Percentiles rank a stretch among this genome's conserved stretches.
phyloP scores from a whole-genome alignment of 2,113 vertebrate species.

The Eubucco bourcierii region DNA sequence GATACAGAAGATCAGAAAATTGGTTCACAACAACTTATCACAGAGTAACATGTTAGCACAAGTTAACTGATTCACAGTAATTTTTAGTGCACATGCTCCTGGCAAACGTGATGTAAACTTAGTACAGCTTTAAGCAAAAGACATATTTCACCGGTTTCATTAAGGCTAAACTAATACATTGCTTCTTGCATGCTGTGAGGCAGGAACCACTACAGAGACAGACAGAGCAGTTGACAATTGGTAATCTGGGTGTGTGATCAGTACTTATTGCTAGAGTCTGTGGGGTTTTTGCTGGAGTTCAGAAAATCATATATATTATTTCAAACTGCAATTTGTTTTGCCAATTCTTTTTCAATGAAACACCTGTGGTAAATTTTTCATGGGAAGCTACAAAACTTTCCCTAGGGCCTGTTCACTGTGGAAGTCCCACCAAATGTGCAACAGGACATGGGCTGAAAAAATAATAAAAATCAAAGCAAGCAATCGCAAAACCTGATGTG shows the following conservation, averaged over 20 bases:
- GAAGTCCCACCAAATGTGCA: background rate
- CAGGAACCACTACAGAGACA: background rate
- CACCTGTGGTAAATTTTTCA: background rate
- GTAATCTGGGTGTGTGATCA: background rate
- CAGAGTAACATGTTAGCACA: constrained; percentile 29
- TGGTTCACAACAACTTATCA: constrained; percentile 28
- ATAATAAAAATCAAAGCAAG: background rate
- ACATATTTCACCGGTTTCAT: constrained; percentile 1
- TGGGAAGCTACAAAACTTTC: background rate
- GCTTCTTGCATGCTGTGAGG: background rate
- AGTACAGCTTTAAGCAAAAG: background rate
- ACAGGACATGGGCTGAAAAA: background rate
- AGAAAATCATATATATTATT: background rate
- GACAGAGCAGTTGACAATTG: background rate
- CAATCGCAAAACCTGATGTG: background rate
- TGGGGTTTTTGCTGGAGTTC: background rate
- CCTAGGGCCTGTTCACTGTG: rapidly evolving
- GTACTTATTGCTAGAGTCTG: background rate
- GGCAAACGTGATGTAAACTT: constrained; percentile 20
- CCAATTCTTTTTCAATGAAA: background rate
- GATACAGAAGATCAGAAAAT: constrained; percentile 32
- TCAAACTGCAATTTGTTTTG: background rate
- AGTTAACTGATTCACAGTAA: constrained; percentile 48
- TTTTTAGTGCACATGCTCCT: constrained; percentile 21
- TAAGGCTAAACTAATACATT: constrained; percentile 1